Evolutionary conservation across 2,797 vertebrate species (phyloP), one percentile per base, ranked within the genome.

Genomic region (Semotilus atromaculatus): DNA sequence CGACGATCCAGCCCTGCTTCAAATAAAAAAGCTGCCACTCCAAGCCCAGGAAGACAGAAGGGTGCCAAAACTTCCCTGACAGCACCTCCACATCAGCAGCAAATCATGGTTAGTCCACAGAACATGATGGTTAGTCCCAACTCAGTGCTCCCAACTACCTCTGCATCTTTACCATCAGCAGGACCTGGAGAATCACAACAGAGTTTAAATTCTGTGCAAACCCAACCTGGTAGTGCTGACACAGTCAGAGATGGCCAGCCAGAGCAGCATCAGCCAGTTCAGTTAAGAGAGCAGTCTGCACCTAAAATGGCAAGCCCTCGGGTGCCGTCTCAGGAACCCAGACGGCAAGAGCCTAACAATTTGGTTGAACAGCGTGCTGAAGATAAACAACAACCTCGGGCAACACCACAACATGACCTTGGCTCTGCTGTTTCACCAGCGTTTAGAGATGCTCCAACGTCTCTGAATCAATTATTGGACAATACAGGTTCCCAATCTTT

Each of bases 31-130:
- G 95, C 97, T n/a, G 96, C 98, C 31, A 97, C 97, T 51, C 98
- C 98, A 77, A 99, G 98, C 92, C 97, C 98, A 85, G 97, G 97
- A 79, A 96, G 98, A 89, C 98, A 99, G 90, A 99, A 97, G 89
- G 96, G 96, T 91, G 84, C 96, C 86, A 99, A 99, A 91, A 93
- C 96, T 72, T 90, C 95, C 13, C 71, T 97, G 84, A 90, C 94
- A n/a, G 89, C 96, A 89, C 96, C 96, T 89, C 94, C 96, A 87
- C 96, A 94, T 82, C 94, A 94, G 62, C 95, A 95, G 88, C 94
- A 93, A 81, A 87, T 97, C 84, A 94, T 96, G 81, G 97, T 70
- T 55, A 71, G 94, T 66, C 93, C 96, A 90, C 97, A 97, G 94
- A 96, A 95, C 87, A 92, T 97, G 90, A 93, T 97, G 92, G 90